Evolutionary conservation across 2,113 vertebrate species (phyloP).

Genomic region (Salvelinus sp.): DNA sequence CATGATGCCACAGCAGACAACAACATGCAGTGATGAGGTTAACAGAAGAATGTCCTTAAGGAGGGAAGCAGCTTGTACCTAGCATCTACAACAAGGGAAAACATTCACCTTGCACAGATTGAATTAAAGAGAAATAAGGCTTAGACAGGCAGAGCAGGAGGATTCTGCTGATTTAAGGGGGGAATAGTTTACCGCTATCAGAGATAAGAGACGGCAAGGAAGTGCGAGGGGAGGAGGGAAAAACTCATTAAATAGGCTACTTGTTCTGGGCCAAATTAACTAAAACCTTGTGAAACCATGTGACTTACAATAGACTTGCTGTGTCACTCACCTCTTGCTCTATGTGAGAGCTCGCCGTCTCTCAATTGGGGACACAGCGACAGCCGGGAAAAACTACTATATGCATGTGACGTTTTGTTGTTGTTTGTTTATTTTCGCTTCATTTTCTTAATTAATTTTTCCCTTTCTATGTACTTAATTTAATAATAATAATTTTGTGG

Average conservation of each 20-base stretch:
- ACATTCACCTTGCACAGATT: slow-evolving; percentile 13
- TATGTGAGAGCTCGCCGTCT: not conserved
- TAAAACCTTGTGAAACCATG: slow-evolving; percentile 26
- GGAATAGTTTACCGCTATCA: slow-evolving; percentile 32
- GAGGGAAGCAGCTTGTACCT: not conserved
- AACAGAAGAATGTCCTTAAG: slow-evolving; percentile 31
- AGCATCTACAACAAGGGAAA: not conserved
- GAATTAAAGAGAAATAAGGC: slow-evolving; percentile 26
- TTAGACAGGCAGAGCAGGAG: not conserved
- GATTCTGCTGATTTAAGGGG: slow-evolving; percentile 44
- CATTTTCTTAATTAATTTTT: not conserved
- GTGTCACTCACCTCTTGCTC: not conserved
- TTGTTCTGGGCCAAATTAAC: slow-evolving; percentile 32
- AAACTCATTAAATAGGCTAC: slow-evolving; percentile 29
- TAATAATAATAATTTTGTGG: too few species aligned
- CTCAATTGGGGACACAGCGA: too few species aligned
- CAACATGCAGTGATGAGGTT: slow-evolving; percentile 19
- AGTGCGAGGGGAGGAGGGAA: not conserved
- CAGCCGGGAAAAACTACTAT: too few species aligned
- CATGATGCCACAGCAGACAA: slow-evolving; percentile 33
- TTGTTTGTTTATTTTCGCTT: slow-evolving; percentile 7
- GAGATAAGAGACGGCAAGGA: slow-evolving; percentile 42
- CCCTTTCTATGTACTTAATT: too few species aligned
- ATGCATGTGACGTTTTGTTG: too few species aligned
- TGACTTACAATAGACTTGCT: not conserved